A percentile compares a stretch with the other conserved stretches of the same genome.
Conservation (phyloP, 2,113 vertebrate species). For the Malurus elegans region DNA sequence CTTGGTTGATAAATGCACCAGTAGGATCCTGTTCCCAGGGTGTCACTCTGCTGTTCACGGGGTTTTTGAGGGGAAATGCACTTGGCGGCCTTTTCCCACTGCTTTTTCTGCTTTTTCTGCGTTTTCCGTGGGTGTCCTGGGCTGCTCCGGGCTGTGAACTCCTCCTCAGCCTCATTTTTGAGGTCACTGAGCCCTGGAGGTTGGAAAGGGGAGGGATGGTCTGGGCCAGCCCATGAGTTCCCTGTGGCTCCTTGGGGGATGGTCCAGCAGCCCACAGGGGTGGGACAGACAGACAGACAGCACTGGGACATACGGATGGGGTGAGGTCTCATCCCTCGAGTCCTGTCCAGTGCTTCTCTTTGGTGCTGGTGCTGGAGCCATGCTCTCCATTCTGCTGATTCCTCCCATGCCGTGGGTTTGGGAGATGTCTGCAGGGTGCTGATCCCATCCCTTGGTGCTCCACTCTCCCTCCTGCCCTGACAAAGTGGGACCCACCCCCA, state of each 20-base stretch:
- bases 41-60: neutral
- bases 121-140: too few relatives aligned
- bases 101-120: neutral
- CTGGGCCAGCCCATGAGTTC: neutral
- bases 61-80: neutral
- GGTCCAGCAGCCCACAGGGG: neutral
- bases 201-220: neutral
- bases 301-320: rapidly evolving
- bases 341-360: neutral
- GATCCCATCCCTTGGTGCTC: neutral
- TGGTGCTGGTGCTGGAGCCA: neutral
- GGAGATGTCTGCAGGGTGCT: neutral
- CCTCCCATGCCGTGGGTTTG: rapidly evolving
- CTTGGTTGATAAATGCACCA: slow-evolving; percentile 32
- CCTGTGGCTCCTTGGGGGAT: neutral
- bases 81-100: neutral
- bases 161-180: neutral
- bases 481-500: rapidly evolving
- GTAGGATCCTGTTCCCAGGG: neutral
- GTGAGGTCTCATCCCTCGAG: neutral
- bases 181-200: neutral
- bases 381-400: neutral
- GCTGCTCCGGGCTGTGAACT: neutral
- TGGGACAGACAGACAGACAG: neutral
- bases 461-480: neutral